Conservation (phyloP, 1,140 invertebrate species). For the Steinernema khuongi region DNA sequence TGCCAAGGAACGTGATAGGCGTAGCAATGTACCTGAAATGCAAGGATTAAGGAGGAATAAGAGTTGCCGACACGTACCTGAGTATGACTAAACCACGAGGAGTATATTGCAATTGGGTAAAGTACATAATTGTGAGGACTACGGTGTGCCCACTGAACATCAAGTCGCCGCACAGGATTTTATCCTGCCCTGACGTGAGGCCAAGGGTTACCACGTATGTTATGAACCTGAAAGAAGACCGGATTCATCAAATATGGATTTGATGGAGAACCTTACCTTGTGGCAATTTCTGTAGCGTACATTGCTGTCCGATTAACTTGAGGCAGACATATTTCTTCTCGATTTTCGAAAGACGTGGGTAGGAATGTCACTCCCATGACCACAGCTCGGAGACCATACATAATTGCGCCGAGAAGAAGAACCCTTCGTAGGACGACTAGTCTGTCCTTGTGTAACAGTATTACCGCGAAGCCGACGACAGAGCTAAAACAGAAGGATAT, state of each 20-base stretch:
- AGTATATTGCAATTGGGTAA: conserved; percentile 57
- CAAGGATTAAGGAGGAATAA: not conserved
- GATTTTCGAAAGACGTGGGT: conserved; percentile 55
- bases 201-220: conserved; percentile 59
- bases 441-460: conserved; percentile 52
- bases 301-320: conserved; percentile 54
- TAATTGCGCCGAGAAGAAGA: conserved; percentile 50
- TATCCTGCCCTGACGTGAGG: conserved; percentile 55
- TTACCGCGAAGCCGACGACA: conserved; percentile 51
- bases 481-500: conserved; percentile 40
- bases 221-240: conserved; percentile 43
- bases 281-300: conserved; percentile 52
- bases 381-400: conserved; percentile 50
- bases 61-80: conserved; percentile 17
- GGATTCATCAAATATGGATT: not conserved
- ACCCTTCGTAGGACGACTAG: conserved; percentile 51
- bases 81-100: conserved; percentile 48
- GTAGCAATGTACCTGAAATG: conserved; percentile 55
- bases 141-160: conserved; percentile 57
- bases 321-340: conserved; percentile 55
- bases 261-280: conserved; percentile 29
- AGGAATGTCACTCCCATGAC: conserved; percentile 56
- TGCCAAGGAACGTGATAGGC: conserved; percentile 55
- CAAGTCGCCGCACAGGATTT: conserved; percentile 56
- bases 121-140: conserved; percentile 58